phyloP scores from a whole-genome alignment of 2,797 vertebrate species.

The Chelidonichthys spinosus region DNA sequence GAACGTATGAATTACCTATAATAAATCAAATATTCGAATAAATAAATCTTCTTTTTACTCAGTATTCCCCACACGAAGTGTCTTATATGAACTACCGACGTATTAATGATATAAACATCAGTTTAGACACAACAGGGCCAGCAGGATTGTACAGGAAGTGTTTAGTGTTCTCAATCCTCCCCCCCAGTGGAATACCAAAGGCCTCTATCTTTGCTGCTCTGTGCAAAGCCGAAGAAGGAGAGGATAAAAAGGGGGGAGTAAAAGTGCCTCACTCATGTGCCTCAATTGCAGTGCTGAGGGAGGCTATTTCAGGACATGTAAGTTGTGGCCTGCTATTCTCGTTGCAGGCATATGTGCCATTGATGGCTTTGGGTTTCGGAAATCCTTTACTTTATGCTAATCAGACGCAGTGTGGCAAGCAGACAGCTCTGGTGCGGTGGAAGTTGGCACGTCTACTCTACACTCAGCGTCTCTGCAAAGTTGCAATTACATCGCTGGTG shows the following conservation, averaged over 20 bases:
- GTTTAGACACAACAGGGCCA: no score
- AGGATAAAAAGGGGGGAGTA: constrained; percentile 44
- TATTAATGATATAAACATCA: no score
- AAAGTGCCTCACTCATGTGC: constrained; percentile 56
- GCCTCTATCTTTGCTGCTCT: constrained; percentile 49
- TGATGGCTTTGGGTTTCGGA: constrained; percentile 85
- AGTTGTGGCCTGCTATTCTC: constrained; percentile 85
- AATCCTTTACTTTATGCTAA: constrained; percentile 85
- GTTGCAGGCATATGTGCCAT: constrained; percentile 79
- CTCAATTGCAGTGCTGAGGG: constrained; percentile 67
- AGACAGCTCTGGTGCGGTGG: constrained; percentile 78
- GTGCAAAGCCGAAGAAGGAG: constrained; percentile 53
- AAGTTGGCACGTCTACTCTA: constrained; percentile 76
- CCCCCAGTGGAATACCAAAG: constrained; percentile 24
- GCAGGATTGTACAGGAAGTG: neutral
- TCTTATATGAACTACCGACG: no score
- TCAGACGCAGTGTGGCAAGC: constrained; percentile 80
- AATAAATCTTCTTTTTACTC: no score
- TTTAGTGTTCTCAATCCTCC: neutral
- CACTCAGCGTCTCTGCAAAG: constrained; percentile 76
- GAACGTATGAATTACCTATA: no score
- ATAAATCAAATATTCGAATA: no score
- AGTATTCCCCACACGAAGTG: no score
- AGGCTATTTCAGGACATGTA: constrained; percentile 80
- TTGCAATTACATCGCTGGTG: constrained; percentile 82